Percentiles rank a stretch among this genome's conserved stretches.
Conservation (phyloP, 2,888 invertebrate genomes). For the Matsumyia berberina region DNA sequence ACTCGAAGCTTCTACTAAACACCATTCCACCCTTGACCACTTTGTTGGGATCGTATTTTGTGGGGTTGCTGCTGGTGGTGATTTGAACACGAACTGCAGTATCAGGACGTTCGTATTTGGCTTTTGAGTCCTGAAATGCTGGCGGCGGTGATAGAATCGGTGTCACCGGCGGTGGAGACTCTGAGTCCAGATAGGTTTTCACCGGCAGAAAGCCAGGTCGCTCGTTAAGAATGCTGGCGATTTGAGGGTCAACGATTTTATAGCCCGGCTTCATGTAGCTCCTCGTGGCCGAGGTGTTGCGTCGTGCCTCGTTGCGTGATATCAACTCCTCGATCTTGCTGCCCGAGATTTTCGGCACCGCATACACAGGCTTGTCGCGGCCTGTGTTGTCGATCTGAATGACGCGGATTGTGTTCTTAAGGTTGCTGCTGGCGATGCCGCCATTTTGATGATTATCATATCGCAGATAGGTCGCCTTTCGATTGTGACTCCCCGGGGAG, state of each 20-base stretch:
- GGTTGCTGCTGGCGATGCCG: conserved; percentile 44
- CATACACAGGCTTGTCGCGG: conserved; percentile 76
- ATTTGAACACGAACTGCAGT: conserved; percentile 79
- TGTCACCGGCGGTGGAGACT: conserved; percentile 88
- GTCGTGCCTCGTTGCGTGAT: conserved; percentile 82
- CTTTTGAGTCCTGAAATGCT: conserved; percentile 87
- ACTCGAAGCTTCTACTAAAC: conserved; percentile 84
- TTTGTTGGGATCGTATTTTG: conserved; percentile 76
- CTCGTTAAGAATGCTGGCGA: conserved; percentile 83
- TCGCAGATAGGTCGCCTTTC: conserved; percentile 77
- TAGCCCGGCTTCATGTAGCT: conserved; percentile 82
- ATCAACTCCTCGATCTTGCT: conserved; percentile 84
- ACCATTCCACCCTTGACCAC: conserved; percentile 81
- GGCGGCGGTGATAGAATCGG: conserved; percentile 90
- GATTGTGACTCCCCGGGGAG: conserved; percentile 77
- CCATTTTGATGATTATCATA: conserved; percentile 80
- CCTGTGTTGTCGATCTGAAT: conserved; percentile 80
- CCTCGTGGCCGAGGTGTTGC: conserved; percentile 77
- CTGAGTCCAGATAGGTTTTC: conserved; percentile 81
- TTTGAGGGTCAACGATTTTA: conserved; percentile 82
- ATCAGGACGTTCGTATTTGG: conserved; percentile 79
- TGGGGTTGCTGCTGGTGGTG: conserved; percentile 84
- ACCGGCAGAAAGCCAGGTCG: conserved; percentile 84
- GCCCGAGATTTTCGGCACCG: conserved; percentile 80
- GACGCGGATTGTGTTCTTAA: conserved; percentile 79